phyloP scores from a whole-genome alignment of 2,113 vertebrate species.

The Alligator mississippiensis region DNA sequence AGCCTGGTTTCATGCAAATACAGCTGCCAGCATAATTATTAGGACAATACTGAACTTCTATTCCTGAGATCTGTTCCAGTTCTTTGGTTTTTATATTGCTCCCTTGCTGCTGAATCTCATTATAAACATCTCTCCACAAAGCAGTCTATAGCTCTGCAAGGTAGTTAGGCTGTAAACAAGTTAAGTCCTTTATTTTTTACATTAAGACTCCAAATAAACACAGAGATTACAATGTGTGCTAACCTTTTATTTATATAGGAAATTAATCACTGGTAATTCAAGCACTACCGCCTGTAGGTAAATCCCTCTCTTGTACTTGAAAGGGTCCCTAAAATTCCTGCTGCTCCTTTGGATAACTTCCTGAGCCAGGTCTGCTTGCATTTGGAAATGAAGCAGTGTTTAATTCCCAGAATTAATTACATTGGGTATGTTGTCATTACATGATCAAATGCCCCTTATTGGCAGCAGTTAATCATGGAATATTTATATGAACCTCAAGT shows the following conservation, averaged over 20 bases:
- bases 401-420: constrained; percentile 66
- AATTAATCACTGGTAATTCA: neutral
- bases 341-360: constrained; percentile 20
- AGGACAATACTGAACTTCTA: constrained; percentile 65
- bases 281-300: constrained; percentile 6
- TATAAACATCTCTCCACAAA: constrained; percentile 62
- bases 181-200: constrained; percentile 39
- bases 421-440: constrained; percentile 62
- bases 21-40: constrained; percentile 68
- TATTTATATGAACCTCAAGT: constrained; percentile 10
- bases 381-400: constrained; percentile 63
- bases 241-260: constrained; percentile 6
- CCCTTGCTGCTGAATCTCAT: constrained; percentile 68
- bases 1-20: constrained; percentile 66
- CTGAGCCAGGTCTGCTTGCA: neutral
- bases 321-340: neutral
- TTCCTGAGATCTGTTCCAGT: constrained; percentile 64
- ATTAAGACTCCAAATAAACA: constrained; percentile 56
- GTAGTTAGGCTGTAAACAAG: constrained; percentile 58
- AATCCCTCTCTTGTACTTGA: constrained; percentile 5
- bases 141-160: constrained; percentile 28
- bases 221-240: constrained; percentile 8
- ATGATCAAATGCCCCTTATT: constrained; percentile 44
- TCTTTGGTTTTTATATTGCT: constrained; percentile 72
- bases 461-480: constrained; percentile 35